Evolutionary conservation across 2,113 vertebrate genomes (phyloP).

Genomic region (Eidolon helvum): DNA sequence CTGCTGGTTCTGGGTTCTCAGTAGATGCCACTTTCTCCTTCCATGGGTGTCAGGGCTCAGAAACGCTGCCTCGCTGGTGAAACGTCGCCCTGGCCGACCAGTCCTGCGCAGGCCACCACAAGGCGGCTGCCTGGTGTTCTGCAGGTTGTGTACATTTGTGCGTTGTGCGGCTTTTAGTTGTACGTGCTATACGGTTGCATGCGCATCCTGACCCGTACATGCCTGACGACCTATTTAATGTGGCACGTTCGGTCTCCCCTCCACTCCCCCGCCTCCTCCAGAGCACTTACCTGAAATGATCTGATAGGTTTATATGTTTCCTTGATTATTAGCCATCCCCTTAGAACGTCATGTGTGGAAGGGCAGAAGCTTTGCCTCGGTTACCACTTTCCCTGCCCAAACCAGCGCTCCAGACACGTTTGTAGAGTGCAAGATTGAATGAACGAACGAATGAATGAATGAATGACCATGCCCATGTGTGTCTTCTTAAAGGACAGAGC

Average conservation of each 20-base stretch:
- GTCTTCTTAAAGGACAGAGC: not conserved
- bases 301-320: not conserved
- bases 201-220: not conserved
- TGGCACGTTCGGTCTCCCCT: no score
- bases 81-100: not conserved
- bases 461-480: fast-evolving
- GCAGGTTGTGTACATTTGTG: not conserved
- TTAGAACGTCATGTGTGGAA: not conserved
- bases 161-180: not conserved
- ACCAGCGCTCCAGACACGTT: not conserved
- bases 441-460: not conserved
- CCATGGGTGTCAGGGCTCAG: not conserved
- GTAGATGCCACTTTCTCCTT: not conserved
- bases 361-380: not conserved
- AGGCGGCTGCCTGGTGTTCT: not conserved
- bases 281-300: not conserved
- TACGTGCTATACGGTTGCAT: not conserved
- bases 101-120: not conserved
- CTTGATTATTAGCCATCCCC: not conserved
- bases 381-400: not conserved
- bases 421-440: not conserved
- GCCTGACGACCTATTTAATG: not conserved
- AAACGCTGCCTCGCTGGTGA: not conserved
- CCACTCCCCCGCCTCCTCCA: not conserved
- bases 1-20: not conserved